phyloP scores from a whole-genome alignment of 2,888 invertebrate genomes.

The Busseola fusca region DNA sequence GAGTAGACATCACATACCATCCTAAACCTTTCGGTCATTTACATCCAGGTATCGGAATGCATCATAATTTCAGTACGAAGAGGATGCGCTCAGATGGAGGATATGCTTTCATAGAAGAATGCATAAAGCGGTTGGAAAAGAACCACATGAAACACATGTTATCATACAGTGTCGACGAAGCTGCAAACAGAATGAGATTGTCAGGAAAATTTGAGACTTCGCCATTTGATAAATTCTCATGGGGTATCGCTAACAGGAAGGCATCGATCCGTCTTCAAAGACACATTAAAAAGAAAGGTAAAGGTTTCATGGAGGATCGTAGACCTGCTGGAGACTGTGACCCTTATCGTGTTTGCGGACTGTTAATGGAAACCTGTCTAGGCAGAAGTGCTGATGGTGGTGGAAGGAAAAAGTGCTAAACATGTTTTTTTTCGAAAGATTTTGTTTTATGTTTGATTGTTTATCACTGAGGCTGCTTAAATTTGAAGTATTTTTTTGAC shows the following conservation, averaged over 20 bases:
- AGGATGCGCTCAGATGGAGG: conserved; percentile 95
- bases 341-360: conserved; percentile 91
- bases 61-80: conserved; percentile 96
- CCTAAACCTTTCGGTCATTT: conserved; percentile 94
- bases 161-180: conserved; percentile 96
- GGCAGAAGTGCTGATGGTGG: conserved; percentile 62
- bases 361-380: conserved; percentile 86
- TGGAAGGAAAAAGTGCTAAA: conserved; percentile 23
- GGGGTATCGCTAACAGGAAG: conserved; percentile 97
- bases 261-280: conserved; percentile 97
- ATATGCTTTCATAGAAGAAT: conserved; percentile 93
- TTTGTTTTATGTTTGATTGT: neutral
- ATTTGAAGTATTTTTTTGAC: neutral
- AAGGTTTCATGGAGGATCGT: conserved; percentile 98
- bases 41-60: conserved; percentile 96
- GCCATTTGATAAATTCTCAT: conserved; percentile 96
- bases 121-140: conserved; percentile 96
- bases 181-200: conserved; percentile 97
- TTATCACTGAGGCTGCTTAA: neutral
- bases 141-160: conserved; percentile 97
- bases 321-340: conserved; percentile 97
- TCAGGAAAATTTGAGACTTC: conserved; percentile 98
- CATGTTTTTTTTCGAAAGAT: neutral
- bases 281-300: conserved; percentile 95
- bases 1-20: conserved; percentile 91